Base-by-base conservation (phyloP, 2,888 invertebrate species). In the Bellardia pandia region DNA sequence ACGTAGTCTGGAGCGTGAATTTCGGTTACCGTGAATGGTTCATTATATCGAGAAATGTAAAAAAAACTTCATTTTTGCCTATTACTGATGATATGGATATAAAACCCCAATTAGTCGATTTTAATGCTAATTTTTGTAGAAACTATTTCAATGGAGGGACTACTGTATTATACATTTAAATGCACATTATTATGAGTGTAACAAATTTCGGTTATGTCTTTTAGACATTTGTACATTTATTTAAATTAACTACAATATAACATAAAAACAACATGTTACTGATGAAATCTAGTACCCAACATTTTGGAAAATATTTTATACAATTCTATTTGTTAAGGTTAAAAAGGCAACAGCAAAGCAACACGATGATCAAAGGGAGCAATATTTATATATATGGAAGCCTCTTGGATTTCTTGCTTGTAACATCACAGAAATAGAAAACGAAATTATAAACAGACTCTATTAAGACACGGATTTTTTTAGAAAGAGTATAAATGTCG, bases 321-420 rank as follows among this genome's bases (percentile, higher is more conserved):
- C 69, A 71, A 53, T 37, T 71, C 66, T 53, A 71, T 71, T 69
- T n/a, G 48, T 45, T 74, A 58, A 60, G 74, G 60, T 74, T 74
- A 60, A 60, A 74, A 9, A 30, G 74, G 60, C 60, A 74, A 60
- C 45, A 60, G 42, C 74, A 23, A 58, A 42, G 30, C 14, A 30
- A 45, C 33, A 60, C 42, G 23, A n/a, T 45, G 23, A 74, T 60
- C 5, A 74, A 60, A 74, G n/a, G 45, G 58, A 71, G 69, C 69
- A 64, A 40, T 33, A 11, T 30, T 60, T 56, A 7, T 56, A 16
- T 56, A 2, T 56, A 11, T 13, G 13, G 45, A 42, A 42, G 13
- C 45, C 33, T 4, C 33, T 33, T 45, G 13, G 45, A 45, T 45
- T 45, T 45, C 11, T 9, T 13, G 3, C 13, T 45, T 45, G 1